Percentiles rank a stretch among this genome's conserved stretches.
Conservation (phyloP, 37 sponge, comb jelly and placozoan species). For the Cladorhizidae sp. region DNA sequence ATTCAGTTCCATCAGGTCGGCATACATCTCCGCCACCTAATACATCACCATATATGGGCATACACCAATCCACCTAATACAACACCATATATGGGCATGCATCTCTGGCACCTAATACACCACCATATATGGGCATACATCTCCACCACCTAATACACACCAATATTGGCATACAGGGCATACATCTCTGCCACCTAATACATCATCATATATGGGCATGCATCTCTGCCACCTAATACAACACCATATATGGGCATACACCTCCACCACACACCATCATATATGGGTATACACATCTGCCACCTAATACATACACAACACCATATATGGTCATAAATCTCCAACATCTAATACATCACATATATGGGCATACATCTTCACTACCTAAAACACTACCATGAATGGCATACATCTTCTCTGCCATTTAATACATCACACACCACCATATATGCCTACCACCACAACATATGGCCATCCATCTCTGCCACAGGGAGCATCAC, state of each 20-base stretch:
- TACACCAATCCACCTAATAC: too few species aligned
- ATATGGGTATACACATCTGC: constrained; percentile 97
- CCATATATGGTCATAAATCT: too few species aligned
- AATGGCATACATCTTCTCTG: constrained; percentile 98
- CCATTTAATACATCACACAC: constrained; percentile 51
- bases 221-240: constrained; percentile 93
- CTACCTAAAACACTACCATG: constrained; percentile 67
- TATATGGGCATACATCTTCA: constrained; percentile 97
- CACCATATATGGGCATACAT: too few species aligned
- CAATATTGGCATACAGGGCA: too few species aligned
- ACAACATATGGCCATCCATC: too few species aligned
- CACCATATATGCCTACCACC: too few species aligned
- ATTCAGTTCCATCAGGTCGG: constrained; percentile 96
- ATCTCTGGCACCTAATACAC: constrained; percentile 89
- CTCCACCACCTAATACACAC: too few species aligned
- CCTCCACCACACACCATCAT: too few species aligned
- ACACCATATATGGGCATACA: too few species aligned
- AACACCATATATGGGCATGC: too few species aligned
- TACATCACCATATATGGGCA: not conserved
- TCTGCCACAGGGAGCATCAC: too few species aligned
- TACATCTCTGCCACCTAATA: constrained; percentile 96
- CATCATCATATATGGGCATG: constrained; percentile 67
- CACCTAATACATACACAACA: constrained; percentile 74
- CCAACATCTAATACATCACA: too few species aligned
- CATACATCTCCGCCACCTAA: constrained; percentile 98